Evolutionary conservation across 2,888 invertebrate genomes (phyloP), one percentile per base, ranked within the genome.

Genomic region (Osmoderma eremita): DNA sequence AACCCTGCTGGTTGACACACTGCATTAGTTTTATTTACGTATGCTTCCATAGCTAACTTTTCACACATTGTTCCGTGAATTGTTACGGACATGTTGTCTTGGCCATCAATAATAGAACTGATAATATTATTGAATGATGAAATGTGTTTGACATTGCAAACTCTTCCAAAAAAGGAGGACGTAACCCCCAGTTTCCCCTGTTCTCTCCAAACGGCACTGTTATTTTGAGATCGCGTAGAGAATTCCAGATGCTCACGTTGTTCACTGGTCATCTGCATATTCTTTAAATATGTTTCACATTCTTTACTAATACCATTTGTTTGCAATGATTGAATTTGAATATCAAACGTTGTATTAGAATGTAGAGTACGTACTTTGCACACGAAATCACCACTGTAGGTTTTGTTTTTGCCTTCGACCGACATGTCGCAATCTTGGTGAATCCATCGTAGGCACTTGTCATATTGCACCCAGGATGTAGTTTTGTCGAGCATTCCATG

Each of bases 131-230:
- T 10, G 20, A 42, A 42, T 5, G 42, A 13, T 13, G 42, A 13
- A 13, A n/a, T n/a, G n/a, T n/a, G n/a, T 45, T 45, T 45, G 15
- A 45, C 24, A 22, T 50, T 50, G n/a, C 50, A 50, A 22, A 50
- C 50, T 4, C 50, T 50, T 50, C 50, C 50, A 50, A 50, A 50
- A 50, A 24, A 50, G 8, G 22, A 50, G 8, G 50, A 50, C 2
- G 50, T 24, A 22, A 24, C 1, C 13, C 50, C 22, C 10, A 22
- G 12, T 30, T 50, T 50, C 13, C 50, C 22, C 6, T 50, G n/a
- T 6, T 50, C 50, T n/a, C 50, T 24, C 50, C 49, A 49, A 2
- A 20, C 8, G 2, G 18, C 20, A 20, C 22, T 49, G 10, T 49
- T 20, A 1, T 6, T 22, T 5, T 50, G 24, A 22, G 24, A 2